Percentiles rank a stretch among this genome's conserved stretches.
These are phyloP conservation scores for Turritopsis dohrnii DNA, from an alignment of 30 jellyfish, hydroid and myxozoan species.

Conservation along the genomic window DNA sequence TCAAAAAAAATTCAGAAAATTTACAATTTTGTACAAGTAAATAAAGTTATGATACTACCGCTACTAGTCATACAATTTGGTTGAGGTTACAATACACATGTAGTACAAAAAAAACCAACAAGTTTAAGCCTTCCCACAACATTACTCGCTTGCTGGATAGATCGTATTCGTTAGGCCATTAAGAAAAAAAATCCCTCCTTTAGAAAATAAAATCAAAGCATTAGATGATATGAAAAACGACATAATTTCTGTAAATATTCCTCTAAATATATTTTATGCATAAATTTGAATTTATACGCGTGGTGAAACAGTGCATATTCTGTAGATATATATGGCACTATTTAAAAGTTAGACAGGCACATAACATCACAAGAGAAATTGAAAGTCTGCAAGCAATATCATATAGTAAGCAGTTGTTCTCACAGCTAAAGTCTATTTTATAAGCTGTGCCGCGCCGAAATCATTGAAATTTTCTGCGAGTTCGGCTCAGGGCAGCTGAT, in stretches of 20 bases:
- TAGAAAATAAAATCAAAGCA: background rate
- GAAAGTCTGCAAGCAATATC: too few relatives aligned
- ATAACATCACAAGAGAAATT: too few relatives aligned
- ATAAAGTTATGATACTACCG: background rate
- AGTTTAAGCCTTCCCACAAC: too few relatives aligned
- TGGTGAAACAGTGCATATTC: background rate
- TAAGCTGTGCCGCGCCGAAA: too few relatives aligned
- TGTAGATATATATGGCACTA: background rate
- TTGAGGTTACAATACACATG: background rate
- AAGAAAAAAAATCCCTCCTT: background rate
- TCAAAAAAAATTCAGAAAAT: background rate
- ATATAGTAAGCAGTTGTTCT: too few relatives aligned
- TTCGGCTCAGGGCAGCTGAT: too few relatives aligned
- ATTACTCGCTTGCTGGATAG: background rate
- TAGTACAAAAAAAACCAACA: background rate
- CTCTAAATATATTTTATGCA: background rate
- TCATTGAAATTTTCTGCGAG: too few relatives aligned
- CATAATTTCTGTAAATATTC: background rate
- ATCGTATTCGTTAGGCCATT: too few relatives aligned
- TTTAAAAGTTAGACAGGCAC: too few relatives aligned
- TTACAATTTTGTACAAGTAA: background rate
- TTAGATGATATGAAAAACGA: background rate
- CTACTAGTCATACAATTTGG: background rate
- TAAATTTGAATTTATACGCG: background rate
- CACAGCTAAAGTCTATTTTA: too few relatives aligned